phyloP scores from a whole-genome alignment of 2,888 invertebrate species.

The Mystacides longicornis region DNA sequence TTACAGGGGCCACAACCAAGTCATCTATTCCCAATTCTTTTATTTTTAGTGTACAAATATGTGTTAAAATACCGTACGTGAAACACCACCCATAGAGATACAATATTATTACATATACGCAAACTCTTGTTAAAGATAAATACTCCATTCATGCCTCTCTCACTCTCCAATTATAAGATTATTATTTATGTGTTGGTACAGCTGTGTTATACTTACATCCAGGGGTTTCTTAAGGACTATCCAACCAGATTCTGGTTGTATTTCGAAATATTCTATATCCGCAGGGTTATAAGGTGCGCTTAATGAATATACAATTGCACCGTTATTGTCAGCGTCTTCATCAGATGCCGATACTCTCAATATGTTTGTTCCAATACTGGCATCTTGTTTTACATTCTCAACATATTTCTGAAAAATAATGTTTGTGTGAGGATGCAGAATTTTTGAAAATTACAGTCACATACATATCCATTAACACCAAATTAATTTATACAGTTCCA shows the following conservation, averaged over 20 bases:
- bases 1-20: constrained; percentile 34
- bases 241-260: constrained; percentile 96
- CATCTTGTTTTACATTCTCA: constrained; percentile 94
- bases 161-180: constrained; percentile 26
- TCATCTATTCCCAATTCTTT: constrained; percentile 48
- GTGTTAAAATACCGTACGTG: not conserved
- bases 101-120: not conserved
- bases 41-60: constrained; percentile 39
- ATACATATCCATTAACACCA: too few species aligned
- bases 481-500: constrained; percentile 1
- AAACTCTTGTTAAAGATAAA: not conserved
- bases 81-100: constrained; percentile 9
- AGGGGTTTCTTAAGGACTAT: constrained; percentile 90
- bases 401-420: constrained; percentile 76
- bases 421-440: not conserved
- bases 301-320: constrained; percentile 86
- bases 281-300: constrained; percentile 83
- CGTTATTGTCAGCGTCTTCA: constrained; percentile 95
- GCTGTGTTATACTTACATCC: constrained; percentile 73
- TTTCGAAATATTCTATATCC: constrained; percentile 91
- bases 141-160: constrained; percentile 37
- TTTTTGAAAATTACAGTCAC: not conserved
- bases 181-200: not conserved
- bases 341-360: constrained; percentile 92
- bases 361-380: constrained; percentile 91